Percentiles rank a stretch among this genome's conserved stretches.
These are phyloP conservation scores for Punctoribates punctum DNA, from an alignment of 2,888 invertebrate species.

Conservation along the genomic window DNA sequence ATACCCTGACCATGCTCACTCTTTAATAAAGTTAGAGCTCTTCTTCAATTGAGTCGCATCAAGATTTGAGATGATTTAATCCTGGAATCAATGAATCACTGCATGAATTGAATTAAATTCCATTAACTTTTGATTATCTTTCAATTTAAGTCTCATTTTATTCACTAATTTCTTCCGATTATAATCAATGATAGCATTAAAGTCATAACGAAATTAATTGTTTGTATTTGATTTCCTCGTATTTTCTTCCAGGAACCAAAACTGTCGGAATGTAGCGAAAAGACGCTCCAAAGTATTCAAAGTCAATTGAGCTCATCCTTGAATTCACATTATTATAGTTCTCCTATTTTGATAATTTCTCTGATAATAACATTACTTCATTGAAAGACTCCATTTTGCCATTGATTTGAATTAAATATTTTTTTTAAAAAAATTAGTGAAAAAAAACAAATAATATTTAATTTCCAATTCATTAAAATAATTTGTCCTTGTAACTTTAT, in stretches of 20 bases:
- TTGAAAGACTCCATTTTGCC: background rate
- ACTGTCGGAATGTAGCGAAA: conserved; percentile 24
- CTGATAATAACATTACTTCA: background rate
- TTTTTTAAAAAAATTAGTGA: background rate
- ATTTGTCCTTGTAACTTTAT: background rate
- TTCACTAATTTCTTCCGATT: no score
- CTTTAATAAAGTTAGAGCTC: no score
- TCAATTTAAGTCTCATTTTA: no score
- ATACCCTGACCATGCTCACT: no score
- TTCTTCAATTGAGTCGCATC: no score
- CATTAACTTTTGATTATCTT: no score
- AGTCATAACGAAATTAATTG: background rate
- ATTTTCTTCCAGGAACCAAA: conserved; percentile 16
- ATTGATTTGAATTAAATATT: background rate
- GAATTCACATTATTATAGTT: conserved; percentile 1
- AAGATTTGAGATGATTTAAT: no score
- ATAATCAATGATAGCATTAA: no score
- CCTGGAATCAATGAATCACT: no score
- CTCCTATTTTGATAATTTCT: background rate
- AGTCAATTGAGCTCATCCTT: conserved; percentile 30
- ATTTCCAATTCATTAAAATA: background rate
- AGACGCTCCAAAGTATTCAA: conserved; percentile 11
- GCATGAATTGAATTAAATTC: no score
- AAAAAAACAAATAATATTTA: background rate
- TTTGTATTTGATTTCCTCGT: background rate